Conservation (phyloP, 2,888 invertebrate genomes). For the Standfussiana lucernea region DNA sequence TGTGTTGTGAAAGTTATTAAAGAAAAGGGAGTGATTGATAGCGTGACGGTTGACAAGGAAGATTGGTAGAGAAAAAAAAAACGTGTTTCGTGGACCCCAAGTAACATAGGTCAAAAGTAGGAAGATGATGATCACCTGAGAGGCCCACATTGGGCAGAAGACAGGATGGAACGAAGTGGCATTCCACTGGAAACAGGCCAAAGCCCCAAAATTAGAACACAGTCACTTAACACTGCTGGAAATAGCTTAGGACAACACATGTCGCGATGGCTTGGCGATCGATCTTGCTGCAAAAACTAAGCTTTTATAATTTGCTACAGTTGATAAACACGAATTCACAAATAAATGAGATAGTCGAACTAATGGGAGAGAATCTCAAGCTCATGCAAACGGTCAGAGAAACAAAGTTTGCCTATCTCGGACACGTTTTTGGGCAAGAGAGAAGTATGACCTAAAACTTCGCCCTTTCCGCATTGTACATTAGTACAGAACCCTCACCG, state of each 20-base stretch:
- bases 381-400: neutral
- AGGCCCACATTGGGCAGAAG: neutral
- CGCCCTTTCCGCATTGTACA: slow-evolving; percentile 9
- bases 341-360: too few relatives aligned
- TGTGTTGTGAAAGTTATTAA: too few relatives aligned
- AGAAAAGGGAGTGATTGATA: neutral
- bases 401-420: neutral
- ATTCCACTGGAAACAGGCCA: neutral
- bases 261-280: neutral
- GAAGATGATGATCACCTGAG: neutral
- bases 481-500: slow-evolving; percentile 48
- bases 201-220: neutral
- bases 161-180: neutral
- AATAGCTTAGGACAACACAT: neutral
- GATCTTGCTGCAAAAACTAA: neutral
- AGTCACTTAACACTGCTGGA: neutral
- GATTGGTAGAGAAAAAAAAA: neutral
- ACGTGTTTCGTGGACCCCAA: neutral
- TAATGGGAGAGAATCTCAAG: neutral
- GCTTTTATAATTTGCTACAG: neutral
- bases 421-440: neutral
- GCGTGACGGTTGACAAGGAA: neutral
- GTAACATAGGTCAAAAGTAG: neutral
- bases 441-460: neutral
- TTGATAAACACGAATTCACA: neutral